Evolutionary conservation across 1,140 invertebrate genomes (phyloP), one percentile per base, ranked within the genome.

Genomic region (Cheumatopsyche charites): DNA sequence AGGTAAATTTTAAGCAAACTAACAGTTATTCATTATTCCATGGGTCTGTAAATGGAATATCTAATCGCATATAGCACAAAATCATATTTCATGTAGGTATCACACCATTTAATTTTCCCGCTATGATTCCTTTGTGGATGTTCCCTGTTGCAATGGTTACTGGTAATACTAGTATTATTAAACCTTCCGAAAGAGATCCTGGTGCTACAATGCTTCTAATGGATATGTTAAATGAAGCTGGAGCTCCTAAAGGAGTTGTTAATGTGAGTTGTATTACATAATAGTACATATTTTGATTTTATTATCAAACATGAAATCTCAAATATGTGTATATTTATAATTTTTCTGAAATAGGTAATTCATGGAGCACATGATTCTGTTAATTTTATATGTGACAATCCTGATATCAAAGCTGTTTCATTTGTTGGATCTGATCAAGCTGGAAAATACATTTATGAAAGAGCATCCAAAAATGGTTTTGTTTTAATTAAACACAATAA

Each of bases 91-190:
- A 67, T 68, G 55, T 81, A 77, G 95, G 95, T 43, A 95, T 98
- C 77, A 93, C 94, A 41, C 94, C 94, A 0, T 96, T 96, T 79
- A 97, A 97, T 83, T 99, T 99, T 82, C 98, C 98, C 0, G 97
- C 98, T 42, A 99, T 99, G 98, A 98, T 99, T 78, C 98, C 98
- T 0, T 86, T 99, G 1, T 99, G 98, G 98, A 98, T 97, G 91
- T 97, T 98, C 85, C 97, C 97, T 0, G 86, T 98, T 72, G 93
- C 96, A 4, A 82, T 97, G 15, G 95, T 95, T 5, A 95, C 94
- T 74, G 98, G 98, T 61, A 92, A 93, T 78, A 88, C 91, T 0
- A 87, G 89, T 75, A 82, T 94, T 70, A 82, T 94, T 45, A 94
- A 93, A 83, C 98, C 98, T 5, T 99, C 97, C 0, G 98, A 99